Conservation (phyloP, 2,797 vertebrate genomes). For the Chelon auratus region DNA sequence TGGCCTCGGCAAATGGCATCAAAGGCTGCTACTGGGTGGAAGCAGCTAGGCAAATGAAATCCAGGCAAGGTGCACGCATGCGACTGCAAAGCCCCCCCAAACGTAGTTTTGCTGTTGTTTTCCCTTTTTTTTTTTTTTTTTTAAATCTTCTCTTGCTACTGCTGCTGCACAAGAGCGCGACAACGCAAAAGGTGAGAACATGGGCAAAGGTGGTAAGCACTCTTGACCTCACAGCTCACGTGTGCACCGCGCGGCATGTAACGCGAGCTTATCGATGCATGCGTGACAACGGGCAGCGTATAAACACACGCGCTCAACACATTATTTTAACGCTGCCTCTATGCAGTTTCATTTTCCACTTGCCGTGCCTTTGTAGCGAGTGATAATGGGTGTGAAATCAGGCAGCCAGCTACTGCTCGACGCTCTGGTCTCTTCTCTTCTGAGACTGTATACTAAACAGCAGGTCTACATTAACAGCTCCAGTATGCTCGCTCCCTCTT, state of each 20-base stretch:
- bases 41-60: constrained; percentile 38
- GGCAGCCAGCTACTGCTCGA: constrained; percentile 43
- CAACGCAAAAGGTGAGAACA: constrained; percentile 14
- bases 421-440: constrained; percentile 48
- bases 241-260: background rate
- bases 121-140: background rate
- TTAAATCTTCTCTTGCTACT: background rate
- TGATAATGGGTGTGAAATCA: constrained; percentile 79
- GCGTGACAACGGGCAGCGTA: constrained; percentile 26
- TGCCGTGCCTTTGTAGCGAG: constrained; percentile 60
- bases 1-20: constrained; percentile 41
- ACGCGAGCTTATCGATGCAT: constrained; percentile 33
- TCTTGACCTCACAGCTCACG: constrained; percentile 36
- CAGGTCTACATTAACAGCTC: constrained; percentile 41
- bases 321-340: constrained; percentile 52
- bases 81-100: background rate
- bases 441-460: constrained; percentile 61
- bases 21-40: constrained; percentile 43
- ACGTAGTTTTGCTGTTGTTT: constrained; percentile 6
- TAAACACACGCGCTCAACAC: constrained; percentile 43
- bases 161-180: background rate
- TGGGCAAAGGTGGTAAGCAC: constrained; percentile 43
- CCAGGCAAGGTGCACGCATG: background rate
- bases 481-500: background rate
- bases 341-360: constrained; percentile 67